Evolutionary conservation across 1,140 invertebrate genomes (phyloP).

Genomic region (Heterodera schachtii): DNA sequence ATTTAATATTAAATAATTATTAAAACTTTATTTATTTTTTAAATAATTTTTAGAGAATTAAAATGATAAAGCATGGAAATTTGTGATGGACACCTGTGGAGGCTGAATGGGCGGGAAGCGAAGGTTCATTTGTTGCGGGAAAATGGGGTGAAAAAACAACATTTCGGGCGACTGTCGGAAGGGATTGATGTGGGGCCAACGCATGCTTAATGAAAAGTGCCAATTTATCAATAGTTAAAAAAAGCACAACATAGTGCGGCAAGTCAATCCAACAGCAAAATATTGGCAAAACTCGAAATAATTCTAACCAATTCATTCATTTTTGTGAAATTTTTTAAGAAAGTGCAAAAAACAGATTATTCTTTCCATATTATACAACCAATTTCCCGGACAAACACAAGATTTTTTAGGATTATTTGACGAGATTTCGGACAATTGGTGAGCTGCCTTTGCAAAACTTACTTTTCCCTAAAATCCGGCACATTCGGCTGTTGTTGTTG

Average conservation of each 20-base stretch:
- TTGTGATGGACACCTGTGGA: not conserved
- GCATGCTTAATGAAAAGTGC: slow-evolving; percentile 18
- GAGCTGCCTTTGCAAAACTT: not conserved
- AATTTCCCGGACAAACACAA: too few relatives aligned
- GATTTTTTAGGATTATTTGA: too few relatives aligned
- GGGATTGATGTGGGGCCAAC: slow-evolving; percentile 28
- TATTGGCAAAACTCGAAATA: too few relatives aligned
- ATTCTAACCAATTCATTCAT: too few relatives aligned
- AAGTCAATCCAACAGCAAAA: too few relatives aligned
- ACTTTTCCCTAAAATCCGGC: slow-evolving; percentile 26
- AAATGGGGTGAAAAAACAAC: slow-evolving; percentile 26
- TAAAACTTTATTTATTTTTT: not conserved
- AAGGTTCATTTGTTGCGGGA: slow-evolving; percentile 31
- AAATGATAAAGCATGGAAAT: not conserved
- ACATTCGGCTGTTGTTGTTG: slow-evolving; percentile 29
- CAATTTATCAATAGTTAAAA: too few relatives aligned
- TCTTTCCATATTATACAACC: too few relatives aligned
- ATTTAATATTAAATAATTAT: not conserved
- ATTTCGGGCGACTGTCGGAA: slow-evolving; percentile 30
- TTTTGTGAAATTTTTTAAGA: too few relatives aligned
- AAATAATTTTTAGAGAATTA: too few relatives aligned
- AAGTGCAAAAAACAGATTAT: too few relatives aligned
- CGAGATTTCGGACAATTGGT: not conserved
- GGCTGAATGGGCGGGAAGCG: slow-evolving; percentile 26
- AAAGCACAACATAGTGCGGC: too few relatives aligned